These are phyloP conservation scores for Agrochola lychnidis DNA, from an alignment of 2,888 invertebrate species.

Conservation along the genomic window DNA sequence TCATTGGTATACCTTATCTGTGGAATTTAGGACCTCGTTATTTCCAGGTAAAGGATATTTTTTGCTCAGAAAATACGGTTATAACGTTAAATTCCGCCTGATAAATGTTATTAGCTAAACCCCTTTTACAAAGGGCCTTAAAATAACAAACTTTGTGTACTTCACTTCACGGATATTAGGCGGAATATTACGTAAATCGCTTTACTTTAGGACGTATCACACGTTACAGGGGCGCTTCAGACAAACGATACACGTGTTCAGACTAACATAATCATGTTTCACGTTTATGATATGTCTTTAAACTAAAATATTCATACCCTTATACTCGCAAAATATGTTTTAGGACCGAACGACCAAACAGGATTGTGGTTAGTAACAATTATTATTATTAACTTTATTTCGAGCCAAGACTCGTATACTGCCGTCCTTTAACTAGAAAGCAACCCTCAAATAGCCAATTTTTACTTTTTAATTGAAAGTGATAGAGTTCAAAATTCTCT, in stretches of 20 bases:
- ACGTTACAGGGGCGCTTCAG: slow-evolving; percentile 39
- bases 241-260: slow-evolving; percentile 46
- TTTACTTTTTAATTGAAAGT: no score
- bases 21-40: background rate
- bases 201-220: slow-evolving; percentile 47
- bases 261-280: slow-evolving; percentile 56
- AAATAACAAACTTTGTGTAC: slow-evolving; percentile 41
- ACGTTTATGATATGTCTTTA: slow-evolving; percentile 57
- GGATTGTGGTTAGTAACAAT: background rate
- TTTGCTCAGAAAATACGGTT: slow-evolving; percentile 28
- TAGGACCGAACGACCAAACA: slow-evolving; percentile 10
- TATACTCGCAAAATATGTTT: slow-evolving; percentile 5
- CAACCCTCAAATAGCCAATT: no score
- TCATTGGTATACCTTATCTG: background rate
- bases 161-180: slow-evolving; percentile 44
- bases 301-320: slow-evolving; percentile 56
- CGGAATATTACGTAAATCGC: slow-evolving; percentile 43
- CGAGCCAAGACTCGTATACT: no score
- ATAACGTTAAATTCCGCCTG: slow-evolving; percentile 27
- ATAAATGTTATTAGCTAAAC: slow-evolving; percentile 42
- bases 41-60: background rate
- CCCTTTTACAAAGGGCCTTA: slow-evolving; percentile 38
- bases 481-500: no score
- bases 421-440: no score
- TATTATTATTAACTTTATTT: no score